Evolutionary conservation across 2,797 vertebrate species (phyloP).

Genomic region (Megalops cyprinoides): DNA sequence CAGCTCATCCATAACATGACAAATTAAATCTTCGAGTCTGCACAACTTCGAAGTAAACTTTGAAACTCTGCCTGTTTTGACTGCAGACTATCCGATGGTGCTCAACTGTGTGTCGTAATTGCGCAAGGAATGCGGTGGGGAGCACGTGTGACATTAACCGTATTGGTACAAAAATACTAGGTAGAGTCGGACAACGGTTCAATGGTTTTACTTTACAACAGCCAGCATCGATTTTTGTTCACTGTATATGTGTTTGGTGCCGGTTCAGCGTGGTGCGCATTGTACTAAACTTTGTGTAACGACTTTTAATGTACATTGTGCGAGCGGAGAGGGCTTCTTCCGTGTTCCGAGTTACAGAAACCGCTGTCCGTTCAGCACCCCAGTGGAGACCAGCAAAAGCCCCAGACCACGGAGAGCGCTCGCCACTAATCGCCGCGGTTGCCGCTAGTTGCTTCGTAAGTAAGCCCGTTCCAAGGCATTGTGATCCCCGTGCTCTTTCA

Average conservation of each 20-base stretch:
- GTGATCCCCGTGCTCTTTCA: background rate
- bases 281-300: too few relatives aligned
- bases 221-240: too few relatives aligned
- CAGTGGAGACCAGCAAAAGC: background rate
- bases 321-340: background rate
- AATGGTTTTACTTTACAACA: too few relatives aligned
- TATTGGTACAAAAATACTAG: too few relatives aligned
- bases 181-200: too few relatives aligned
- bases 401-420: background rate
- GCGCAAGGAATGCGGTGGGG: background rate
- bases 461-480: background rate
- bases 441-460: background rate
- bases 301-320: background rate
- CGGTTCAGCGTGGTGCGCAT: too few relatives aligned
- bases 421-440: background rate
- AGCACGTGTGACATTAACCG: too few relatives aligned
- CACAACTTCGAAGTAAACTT: background rate
- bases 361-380: background rate
- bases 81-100: background rate
- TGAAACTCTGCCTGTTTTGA: background rate
- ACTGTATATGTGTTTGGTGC: too few relatives aligned
- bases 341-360: background rate
- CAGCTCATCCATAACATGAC: conserved; percentile 34
- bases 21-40: conserved; percentile 6
- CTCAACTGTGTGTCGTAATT: background rate